A percentile compares a stretch with the other conserved stretches of the same genome.
These are phyloP conservation scores for Porites cylindrica DNA, from an alignment of 92 coral and sea anemone species.

Conservation along the genomic window DNA sequence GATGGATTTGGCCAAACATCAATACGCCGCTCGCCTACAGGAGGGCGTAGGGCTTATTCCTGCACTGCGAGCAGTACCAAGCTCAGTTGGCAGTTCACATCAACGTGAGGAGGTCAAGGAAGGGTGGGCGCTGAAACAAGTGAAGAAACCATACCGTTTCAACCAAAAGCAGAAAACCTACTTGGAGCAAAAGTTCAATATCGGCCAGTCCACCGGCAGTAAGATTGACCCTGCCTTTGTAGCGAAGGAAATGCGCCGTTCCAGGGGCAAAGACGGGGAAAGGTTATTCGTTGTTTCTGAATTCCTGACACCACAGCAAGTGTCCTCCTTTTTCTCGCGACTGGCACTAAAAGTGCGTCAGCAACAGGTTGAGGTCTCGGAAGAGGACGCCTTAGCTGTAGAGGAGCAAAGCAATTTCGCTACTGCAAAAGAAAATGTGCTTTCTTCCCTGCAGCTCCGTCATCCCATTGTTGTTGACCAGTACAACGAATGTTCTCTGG, in stretches of 20 bases:
- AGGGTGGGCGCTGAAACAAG: not conserved
- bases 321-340: slow-evolving; percentile 45
- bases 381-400: slow-evolving; percentile 25
- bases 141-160: slow-evolving; percentile 1
- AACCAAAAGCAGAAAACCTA: slow-evolving; percentile 24
- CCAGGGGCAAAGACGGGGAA: not conserved
- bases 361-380: slow-evolving; percentile 14
- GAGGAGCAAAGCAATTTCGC: slow-evolving; percentile 46
- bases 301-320: slow-evolving; percentile 24
- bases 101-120: not conserved
- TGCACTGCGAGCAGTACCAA: not conserved
- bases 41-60: slow-evolving; percentile 18
- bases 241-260: slow-evolving; percentile 40
- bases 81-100: not conserved
- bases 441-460: not conserved
- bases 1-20: slow-evolving; percentile 25
- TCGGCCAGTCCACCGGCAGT: slow-evolving; percentile 7
- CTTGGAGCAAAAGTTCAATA: slow-evolving; percentile 22
- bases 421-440: slow-evolving; percentile 14
- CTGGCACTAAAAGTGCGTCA: slow-evolving; percentile 19
- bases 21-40: slow-evolving; percentile 1
- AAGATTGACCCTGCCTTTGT: not conserved
- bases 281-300: slow-evolving; percentile 32
- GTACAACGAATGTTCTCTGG: not conserved
- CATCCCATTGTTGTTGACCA: slow-evolving; percentile 21